Evolutionary conservation across 1,140 invertebrate genomes (phyloP).

Genomic region (Aphelinus certus): DNA sequence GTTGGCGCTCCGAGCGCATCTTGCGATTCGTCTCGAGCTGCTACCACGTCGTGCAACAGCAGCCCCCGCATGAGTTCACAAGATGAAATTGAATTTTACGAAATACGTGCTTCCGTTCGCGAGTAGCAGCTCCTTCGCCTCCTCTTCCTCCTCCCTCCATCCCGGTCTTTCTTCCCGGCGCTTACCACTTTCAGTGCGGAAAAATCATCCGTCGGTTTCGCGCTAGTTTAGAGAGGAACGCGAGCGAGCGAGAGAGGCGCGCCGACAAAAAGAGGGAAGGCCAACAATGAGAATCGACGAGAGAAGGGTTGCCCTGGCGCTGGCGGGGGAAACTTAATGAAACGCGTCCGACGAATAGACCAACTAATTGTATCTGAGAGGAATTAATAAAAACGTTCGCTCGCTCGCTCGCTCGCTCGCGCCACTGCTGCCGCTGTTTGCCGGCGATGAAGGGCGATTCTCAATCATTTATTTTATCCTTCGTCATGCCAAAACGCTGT

Average conservation of each 20-base stretch:
- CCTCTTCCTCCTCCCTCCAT: no score
- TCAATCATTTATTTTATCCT: conserved; percentile 63
- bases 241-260: not conserved
- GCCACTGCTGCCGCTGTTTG: conserved; percentile 20
- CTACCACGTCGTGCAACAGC: conserved; percentile 16
- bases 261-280: conserved; percentile 6
- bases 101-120: conserved; percentile 9
- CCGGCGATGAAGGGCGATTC: conserved; percentile 52
- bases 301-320: conserved; percentile 49
- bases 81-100: conserved; percentile 26
- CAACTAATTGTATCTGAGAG: conserved; percentile 67
- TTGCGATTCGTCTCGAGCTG: not conserved
- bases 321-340: conserved; percentile 61
- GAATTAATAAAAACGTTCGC: conserved; percentile 65
- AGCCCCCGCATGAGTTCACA: conserved; percentile 11
- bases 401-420: not conserved
- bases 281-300: conserved; percentile 50
- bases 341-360: conserved; percentile 66
- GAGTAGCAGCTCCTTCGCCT: not conserved
- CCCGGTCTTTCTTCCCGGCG: no score
- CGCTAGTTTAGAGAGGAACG: not conserved
- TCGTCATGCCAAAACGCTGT: conserved; percentile 50
- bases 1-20: not conserved
- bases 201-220: conserved; percentile 23
- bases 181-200: not conserved